A percentile compares a stretch with the other conserved stretches of the same genome.
Evolutionary conservation across 1,140 invertebrate species (phyloP).

Genomic region (Leptinotarsa defecta): DNA sequence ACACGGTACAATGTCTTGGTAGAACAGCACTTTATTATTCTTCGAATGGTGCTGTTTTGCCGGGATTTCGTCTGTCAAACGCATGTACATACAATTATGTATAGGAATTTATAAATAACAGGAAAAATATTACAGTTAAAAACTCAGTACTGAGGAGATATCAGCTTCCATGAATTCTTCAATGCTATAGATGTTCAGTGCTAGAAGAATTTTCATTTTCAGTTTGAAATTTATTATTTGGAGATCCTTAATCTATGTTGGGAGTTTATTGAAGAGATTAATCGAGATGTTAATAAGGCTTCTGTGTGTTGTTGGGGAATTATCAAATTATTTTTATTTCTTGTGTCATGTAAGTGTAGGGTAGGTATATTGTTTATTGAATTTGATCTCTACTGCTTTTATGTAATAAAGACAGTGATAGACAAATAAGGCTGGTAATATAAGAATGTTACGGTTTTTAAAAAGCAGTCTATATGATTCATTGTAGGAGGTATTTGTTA

Average conservation of each 20-base stretch:
- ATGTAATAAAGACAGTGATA: background rate
- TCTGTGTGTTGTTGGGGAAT: background rate
- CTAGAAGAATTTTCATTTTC: slow-evolving; percentile 6
- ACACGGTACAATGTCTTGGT: too few species aligned
- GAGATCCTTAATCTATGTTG: background rate
- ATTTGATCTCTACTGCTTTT: background rate
- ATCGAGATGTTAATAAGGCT: slow-evolving; percentile 2
- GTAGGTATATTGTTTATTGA: background rate
- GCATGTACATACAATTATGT: background rate
- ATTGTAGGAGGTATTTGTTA: background rate
- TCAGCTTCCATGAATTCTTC: slow-evolving; percentile 12
- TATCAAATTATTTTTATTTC: background rate
- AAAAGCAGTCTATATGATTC: background rate
- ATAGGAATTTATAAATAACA: background rate
- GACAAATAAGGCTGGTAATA: slow-evolving; percentile 2
- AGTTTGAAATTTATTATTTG: background rate
- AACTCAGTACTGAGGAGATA: slow-evolving; percentile 9
- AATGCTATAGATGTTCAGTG: slow-evolving; percentile 12
- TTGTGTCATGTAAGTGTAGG: background rate
- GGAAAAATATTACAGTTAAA: slow-evolving; percentile 7
- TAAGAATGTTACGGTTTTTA: background rate
- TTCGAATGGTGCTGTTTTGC: too few species aligned
- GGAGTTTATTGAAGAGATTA: slow-evolving; percentile 3
- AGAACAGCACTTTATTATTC: too few species aligned
- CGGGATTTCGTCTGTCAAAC: too few species aligned